Evolutionary conservation across 2,113 vertebrate species (phyloP), one percentile per base, ranked within the genome.

Genomic region (Gulo gulo): DNA sequence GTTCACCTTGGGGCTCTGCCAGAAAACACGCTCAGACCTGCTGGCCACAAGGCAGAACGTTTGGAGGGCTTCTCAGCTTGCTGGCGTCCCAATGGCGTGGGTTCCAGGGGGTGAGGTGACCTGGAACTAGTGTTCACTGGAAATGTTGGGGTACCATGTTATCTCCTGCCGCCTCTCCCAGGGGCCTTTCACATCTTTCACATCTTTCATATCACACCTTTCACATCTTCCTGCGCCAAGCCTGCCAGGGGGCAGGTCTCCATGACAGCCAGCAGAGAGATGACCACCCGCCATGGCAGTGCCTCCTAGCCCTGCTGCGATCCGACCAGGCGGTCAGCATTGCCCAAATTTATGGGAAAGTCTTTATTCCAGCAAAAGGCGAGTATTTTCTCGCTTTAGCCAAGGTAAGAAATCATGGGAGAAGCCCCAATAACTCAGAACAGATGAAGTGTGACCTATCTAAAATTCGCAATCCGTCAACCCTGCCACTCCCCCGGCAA

Each of bases 61-160:
- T 16, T 4, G 39, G 31, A 36, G 10, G 20, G 24, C 24, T 8
- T 24, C 21, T 36, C 36, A 7, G 55, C 45, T 74, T 13, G 3
- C 45, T 26, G 61, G 24, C 1, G 0, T 50, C 76, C 26, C 9
- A 1, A 1, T 13, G 31, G 7, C 0, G 0, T 2, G 0, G 42
- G 16, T 13, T 6, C 39, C 1, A 2, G 0, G 26, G 21, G 34
- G 0, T 1, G 8, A 71, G 42, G n/a, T 8, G 23, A 7, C 13
- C 2, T 0, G 39, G 5, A 0, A 0, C 34, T 2, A 0, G 2
- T 65, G 18, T 1, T 16, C 34, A 14, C 7, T 0, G 7, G 78
- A 36, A 23, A 5, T 0, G 2, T 14, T 23, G 63, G 74, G 57
- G 24, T 7, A 0, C 2, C 8, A 0, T 18, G 31, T 15, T 18